These are phyloP conservation scores for Paramisgurnus dabryanus DNA, from an alignment of 2,113 vertebrate genomes.

Conservation along the genomic window DNA sequence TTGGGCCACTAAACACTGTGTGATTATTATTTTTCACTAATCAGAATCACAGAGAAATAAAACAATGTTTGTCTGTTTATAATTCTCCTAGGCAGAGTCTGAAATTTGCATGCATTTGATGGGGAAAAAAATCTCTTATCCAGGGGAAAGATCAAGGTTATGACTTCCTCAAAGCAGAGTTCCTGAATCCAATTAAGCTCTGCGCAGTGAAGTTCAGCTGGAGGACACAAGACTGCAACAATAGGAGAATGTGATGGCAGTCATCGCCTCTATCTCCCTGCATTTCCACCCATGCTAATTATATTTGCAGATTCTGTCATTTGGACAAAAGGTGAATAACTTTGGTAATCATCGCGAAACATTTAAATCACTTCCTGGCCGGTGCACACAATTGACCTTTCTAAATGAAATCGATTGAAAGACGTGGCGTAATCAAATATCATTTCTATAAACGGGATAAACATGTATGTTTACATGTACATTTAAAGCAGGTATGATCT, in stretches of 20 bases:
- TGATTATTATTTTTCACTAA: slow-evolving; percentile 75
- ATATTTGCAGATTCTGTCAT: slow-evolving; percentile 76
- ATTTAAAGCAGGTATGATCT: slow-evolving; percentile 38
- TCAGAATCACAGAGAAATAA: slow-evolving; percentile 76
- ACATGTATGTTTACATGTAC: slow-evolving; percentile 44
- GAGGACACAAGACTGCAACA: slow-evolving; percentile 69
- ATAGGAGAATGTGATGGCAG: slow-evolving; percentile 66
- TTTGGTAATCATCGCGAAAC: slow-evolving; percentile 66
- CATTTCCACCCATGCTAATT: slow-evolving; percentile 70
- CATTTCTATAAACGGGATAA: slow-evolving; percentile 49
- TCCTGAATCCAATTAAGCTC: slow-evolving; percentile 79
- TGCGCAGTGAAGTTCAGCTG: slow-evolving; percentile 74
- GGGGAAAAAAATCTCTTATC: slow-evolving; percentile 64
- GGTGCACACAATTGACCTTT: slow-evolving; percentile 53
- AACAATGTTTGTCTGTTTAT: slow-evolving; percentile 73
- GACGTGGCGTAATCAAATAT: slow-evolving; percentile 53
- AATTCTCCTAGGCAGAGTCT: slow-evolving; percentile 26
- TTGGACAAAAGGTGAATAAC: slow-evolving; percentile 67
- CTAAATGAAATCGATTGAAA: slow-evolving; percentile 53
- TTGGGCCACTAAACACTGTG: slow-evolving; percentile 66
- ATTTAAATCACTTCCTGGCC: slow-evolving; percentile 52
- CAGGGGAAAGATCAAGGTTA: slow-evolving; percentile 76
- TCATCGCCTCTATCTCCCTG: slow-evolving; percentile 58
- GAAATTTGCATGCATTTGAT: slow-evolving; percentile 73
- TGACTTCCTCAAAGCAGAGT: slow-evolving; percentile 74